Evolutionary conservation across 2,797 vertebrate species (phyloP), one percentile per base, ranked within the genome.

Genomic region (Karalla daura): DNA sequence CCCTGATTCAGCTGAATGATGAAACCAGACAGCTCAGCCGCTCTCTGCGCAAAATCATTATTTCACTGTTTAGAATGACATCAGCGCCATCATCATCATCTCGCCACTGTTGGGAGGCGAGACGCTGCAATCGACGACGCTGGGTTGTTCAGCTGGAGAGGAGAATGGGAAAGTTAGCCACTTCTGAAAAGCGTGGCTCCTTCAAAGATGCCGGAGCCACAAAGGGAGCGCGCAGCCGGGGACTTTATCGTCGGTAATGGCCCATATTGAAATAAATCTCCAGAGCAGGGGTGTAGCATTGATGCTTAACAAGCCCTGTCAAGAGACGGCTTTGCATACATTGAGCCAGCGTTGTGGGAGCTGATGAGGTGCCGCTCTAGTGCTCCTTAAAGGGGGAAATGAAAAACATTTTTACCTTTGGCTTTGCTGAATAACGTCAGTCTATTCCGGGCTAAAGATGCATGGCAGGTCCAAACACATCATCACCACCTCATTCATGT

Each of bases 321-420:
- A 41, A 82, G 70, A 81, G 71, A 78, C 39, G 53, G 86, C 85
- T 89, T 88, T 89, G 88, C 79, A 86, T 90, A 88, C 35, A 86
- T 83, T 88, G 69, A 85, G 75, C 52, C n/a, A 54, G 63, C 71
- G 63, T 41, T 78, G 67, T 82, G 74, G 62, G 55, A 74, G 77
- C 70, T 55, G 62, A 73, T 36, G 62, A 74, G 67, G 62, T n/a
- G 3, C 14, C 4, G 40, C 77, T 80, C 46, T 66, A 68, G 67
- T 58, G 47, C 32, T 66, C 50, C n/a, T n/a, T n/a, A n/a, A n/a
- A 5, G 23, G 43, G 51, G 49, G 45, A 66, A n/a, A n/a, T n/a
- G n/a, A n/a, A n/a, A n/a, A n/a, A n/a, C n/a, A n/a, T n/a, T n/a
- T n/a, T n/a, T n/a, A n/a, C n/a, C n/a, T n/a, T n/a, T n/a, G n/a